Evolutionary conservation across 2,797 vertebrate genomes (phyloP), one percentile per base, ranked within the genome.

Genomic region (Coilia nasus): DNA sequence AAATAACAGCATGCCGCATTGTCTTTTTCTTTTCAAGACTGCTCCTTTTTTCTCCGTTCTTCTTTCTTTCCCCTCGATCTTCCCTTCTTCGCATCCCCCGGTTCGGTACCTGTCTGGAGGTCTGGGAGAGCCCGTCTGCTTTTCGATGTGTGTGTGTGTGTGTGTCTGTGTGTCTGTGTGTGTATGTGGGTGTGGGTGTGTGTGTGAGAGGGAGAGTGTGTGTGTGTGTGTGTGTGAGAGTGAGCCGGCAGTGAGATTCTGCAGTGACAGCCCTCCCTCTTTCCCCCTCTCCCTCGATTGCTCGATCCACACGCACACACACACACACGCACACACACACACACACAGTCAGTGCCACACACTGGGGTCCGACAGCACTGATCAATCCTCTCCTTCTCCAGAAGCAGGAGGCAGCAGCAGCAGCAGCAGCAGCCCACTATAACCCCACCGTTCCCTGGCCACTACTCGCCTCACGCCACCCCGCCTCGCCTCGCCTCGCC

Each of bases 361-460:
- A 60, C 89, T 23, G 88, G 9, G 64, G 64, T 92, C 92, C 93
- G 93, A 92, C 92, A 90, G 92, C 88, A 91, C 94, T 94, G 95
- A 95, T 95, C 95, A 95, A 95, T 95, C 94, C 92, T 90, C 93
- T 93, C 92, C 93, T 90, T 93, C 91, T 93, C 90, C 87, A 90
- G 89, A 84, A 41, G 86, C 85, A 64, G 56, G 46, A 86, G 87
- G 89, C 82, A 85, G 86, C 84, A 67, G 64, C 19, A 15, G 46
- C 46, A 47, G 46, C 46, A 47, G 46, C 46, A 47, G 46, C 46
- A 28, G 17, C 88, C 90, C 82, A 86, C 90, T 92, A 91, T 90
- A 91, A 90, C 44, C 83, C 46, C 46, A 10, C 10, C 46, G 46
- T 47, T 10, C 10, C 46, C 46, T 47, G 46, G 35, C 75, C 71